Evolutionary conservation across 1,140 invertebrate species (phyloP), one percentile per base, ranked within the genome.

Genomic region (Drosophila orena): DNA sequence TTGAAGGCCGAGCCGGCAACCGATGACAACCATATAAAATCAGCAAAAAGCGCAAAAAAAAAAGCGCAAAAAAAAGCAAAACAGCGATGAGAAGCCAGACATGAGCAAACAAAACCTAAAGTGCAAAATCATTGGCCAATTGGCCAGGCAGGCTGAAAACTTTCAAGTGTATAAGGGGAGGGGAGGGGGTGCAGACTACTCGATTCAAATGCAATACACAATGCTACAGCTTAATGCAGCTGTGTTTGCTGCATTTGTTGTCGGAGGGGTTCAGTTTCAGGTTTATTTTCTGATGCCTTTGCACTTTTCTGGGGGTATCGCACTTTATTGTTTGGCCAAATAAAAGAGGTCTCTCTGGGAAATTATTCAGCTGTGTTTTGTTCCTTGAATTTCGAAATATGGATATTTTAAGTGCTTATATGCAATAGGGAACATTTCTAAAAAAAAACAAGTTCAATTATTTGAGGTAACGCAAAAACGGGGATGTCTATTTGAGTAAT

Each of bases 101-200:
- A 56, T 53, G 75, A 35, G 38, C 54, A 65, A 76, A 59, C 40
- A 60, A 53, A 57, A 70, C 35, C 40, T 70, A 70, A 70, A 70
- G 68, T 70, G 64, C 68, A 70, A 72, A 76, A 65, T 77, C 66
- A 81, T 81, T 77, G 72, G 54, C 44, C 57, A 81, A 81, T 65
- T 77, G 78, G 50, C 42, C 34, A 49, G 56, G 53, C 43, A 37
- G 50, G 44, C 35, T 56, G 50, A 24, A 75, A 66, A 62, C 49
- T 72, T 79, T 84, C 65, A 77, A 81, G 68, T 83, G 74, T 77
- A 81, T 54, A 34, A 30, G 38, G 57, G 55, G 42, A n/a, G 56
- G 27, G 34, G 30, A 14, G 27, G 34, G 30, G 11, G 24, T 12
- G 3, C 44, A 38, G 46, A 60, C 34, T 24, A 66, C 24, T 17